These are phyloP conservation scores for Drosophila mayri DNA, from an alignment of 1,140 invertebrate genomes.

Conservation along the genomic window DNA sequence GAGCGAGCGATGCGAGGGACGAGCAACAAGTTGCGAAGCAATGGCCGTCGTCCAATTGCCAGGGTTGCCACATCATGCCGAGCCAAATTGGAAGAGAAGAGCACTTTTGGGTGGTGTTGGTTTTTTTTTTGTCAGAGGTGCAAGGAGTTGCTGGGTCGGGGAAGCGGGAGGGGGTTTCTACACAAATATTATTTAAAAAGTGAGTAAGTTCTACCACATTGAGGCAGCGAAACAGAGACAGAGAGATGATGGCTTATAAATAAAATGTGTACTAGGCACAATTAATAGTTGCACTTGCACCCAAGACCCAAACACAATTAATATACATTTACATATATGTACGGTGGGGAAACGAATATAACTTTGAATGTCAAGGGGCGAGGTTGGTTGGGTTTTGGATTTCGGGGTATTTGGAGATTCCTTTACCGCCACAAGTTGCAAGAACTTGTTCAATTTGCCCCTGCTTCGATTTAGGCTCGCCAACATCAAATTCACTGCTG, in stretches of 20 bases:
- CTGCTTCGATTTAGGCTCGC: conserved; percentile 77
- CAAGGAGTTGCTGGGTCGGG: conserved; percentile 5
- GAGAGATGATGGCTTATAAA: conserved; percentile 57
- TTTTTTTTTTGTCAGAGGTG: conserved; percentile 15
- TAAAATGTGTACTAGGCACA: conserved; percentile 79
- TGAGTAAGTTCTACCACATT: conserved; percentile 28
- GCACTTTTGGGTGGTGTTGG: conserved; percentile 47
- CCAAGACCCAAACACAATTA: conserved; percentile 61
- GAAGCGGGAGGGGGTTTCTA: conserved; percentile 25
- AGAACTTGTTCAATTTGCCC: conserved; percentile 80
- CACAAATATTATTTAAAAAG: conserved; percentile 60
- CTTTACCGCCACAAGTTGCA: conserved; percentile 82
- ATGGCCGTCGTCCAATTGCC: conserved; percentile 66
- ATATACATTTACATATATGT: conserved; percentile 59
- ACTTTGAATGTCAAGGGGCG: conserved; percentile 64
- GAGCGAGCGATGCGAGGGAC: conserved; percentile 44
- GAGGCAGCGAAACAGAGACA: conserved; percentile 24
- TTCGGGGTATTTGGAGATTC: conserved; percentile 10
- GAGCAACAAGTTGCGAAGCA: conserved; percentile 80
- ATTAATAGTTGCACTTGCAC: conserved; percentile 70
- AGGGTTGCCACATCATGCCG: conserved; percentile 71
- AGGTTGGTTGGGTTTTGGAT: conserved; percentile 27
- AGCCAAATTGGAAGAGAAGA: conserved; percentile 33
- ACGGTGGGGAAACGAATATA: conserved; percentile 32
- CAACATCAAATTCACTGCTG: conserved; percentile 78